Evolutionary conservation across 2,797 vertebrate species (phyloP).

Genomic region (Sebastolobus altivelis): DNA sequence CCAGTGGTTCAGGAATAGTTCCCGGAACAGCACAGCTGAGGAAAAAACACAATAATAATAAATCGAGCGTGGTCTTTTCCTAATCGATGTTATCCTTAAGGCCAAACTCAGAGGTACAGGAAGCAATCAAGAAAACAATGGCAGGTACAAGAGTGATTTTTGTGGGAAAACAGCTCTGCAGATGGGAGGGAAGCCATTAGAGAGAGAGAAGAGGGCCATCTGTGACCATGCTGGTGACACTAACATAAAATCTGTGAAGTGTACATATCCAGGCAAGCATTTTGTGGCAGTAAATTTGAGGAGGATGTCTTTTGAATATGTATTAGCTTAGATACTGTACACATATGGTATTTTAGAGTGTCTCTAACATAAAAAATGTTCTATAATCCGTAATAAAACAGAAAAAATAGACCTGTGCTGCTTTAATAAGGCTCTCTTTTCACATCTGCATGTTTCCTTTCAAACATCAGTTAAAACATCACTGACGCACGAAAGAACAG

Average conservation of each 20-base stretch:
- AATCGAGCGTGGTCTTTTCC: conserved; percentile 70
- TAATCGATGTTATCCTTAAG: conserved; percentile 81
- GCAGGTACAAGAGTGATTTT: conserved; percentile 66
- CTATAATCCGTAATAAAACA: not conserved
- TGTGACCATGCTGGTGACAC: conserved; percentile 17
- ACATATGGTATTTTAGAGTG: not conserved
- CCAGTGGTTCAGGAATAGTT: conserved; percentile 73
- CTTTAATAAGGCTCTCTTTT: not conserved
- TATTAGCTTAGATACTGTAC: not conserved
- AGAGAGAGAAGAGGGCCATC: conserved; percentile 21
- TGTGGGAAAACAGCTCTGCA: conserved; percentile 46
- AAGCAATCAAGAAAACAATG: conserved; percentile 74
- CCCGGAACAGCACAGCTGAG: conserved; percentile 20
- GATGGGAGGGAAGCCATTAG: conserved; percentile 22
- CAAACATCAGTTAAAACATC: not conserved
- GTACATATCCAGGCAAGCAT: conserved; percentile 1
- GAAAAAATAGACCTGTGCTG: not conserved
- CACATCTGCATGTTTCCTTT: not conserved
- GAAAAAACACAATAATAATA: conserved; percentile 59
- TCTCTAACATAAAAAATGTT: not conserved
- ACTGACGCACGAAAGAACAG: not conserved
- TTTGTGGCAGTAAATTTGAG: not conserved
- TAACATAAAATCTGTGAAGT: conserved; percentile 32
- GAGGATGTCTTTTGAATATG: not conserved
- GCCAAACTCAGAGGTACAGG: conserved; percentile 75